Base-by-base conservation (phyloP, 2,797 vertebrate species). In the Sebastes trivittatus region DNA sequence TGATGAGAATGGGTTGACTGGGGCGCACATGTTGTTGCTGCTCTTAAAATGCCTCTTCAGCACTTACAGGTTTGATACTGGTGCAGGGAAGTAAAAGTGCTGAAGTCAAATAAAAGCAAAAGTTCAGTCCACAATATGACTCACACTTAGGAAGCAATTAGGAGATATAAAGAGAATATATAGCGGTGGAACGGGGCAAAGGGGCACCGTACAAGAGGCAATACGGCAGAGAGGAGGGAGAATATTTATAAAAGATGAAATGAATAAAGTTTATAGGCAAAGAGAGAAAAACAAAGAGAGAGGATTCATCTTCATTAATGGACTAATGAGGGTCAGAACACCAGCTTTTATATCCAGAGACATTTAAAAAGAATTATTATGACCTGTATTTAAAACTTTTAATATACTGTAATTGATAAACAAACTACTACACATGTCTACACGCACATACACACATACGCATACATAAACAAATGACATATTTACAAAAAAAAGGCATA, bases 271-370 rank as follows among this genome's bases (percentile, higher is more conserved):
- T 87, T 86, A 91, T 77, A 79, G 42, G 11, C 23, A 70, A 54
- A 86, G 68, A 80, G 55, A 83, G 46, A 71, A 56, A 81, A 46
- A 78, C 36, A 78, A 55, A 72, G 62, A 79, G 67, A 60, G 32
- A 70, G 52, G 46, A 85, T 90, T 88, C 82, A 93, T 93, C 89
- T 91, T 90, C 92, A 89, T 92, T 92, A 93, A 84, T 94, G 92
- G 95, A 95, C 84, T 91, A 93, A 95, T 95, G 94, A 96, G 93
- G 94, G 94, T 95, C 93, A 94, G 94, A 94, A 95, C 95, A 96
- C 95, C 95, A 96, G 95, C 95, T 95, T 96, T 96, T 96, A 92
- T 96, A 95, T 89, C 76, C 85, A 92, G 90, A 94, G 87, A 93
- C 82, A 87, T 91, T 93, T 80, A 77, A 93, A 93, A 82, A 91